Evolutionary conservation across 2,113 vertebrate genomes (phyloP).

Genomic region (Tretioscincus oriximinensis): DNA sequence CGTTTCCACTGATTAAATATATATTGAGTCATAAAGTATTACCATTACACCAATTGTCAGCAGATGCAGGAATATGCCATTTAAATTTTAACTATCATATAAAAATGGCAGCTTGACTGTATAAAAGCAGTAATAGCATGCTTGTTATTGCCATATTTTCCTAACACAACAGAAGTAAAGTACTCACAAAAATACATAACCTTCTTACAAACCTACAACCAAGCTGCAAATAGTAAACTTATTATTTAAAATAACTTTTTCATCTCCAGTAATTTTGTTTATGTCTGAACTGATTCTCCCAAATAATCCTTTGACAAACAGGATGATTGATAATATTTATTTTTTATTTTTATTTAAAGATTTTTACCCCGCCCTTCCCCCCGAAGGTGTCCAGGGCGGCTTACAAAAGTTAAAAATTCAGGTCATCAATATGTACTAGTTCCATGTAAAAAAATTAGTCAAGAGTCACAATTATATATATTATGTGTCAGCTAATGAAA

Average conservation of each 20-base stretch:
- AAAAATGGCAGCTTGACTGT: constrained; percentile 93
- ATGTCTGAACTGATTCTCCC: constrained; percentile 58
- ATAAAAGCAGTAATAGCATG: constrained; percentile 83
- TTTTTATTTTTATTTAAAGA: too few species aligned
- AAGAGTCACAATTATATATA: constrained; percentile 58
- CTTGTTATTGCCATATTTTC: constrained; percentile 68
- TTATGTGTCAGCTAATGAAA: constrained; percentile 50
- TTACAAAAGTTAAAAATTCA: too few species aligned
- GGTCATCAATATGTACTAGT: constrained; percentile 42
- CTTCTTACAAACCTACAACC: constrained; percentile 48
- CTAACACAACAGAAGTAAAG: constrained; percentile 64
- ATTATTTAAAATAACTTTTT: constrained; percentile 48
- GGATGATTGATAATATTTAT: too few species aligned
- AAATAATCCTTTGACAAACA: background rate
- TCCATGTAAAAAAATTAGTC: constrained; percentile 46
- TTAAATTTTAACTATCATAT: constrained; percentile 93
- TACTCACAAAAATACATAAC: constrained; percentile 55
- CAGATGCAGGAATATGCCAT: constrained; percentile 83
- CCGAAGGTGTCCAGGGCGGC: too few species aligned
- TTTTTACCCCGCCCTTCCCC: too few species aligned
- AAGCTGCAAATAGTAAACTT: constrained; percentile 33
- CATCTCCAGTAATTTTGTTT: constrained; percentile 52
- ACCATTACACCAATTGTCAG: constrained; percentile 88
- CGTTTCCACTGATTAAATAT: constrained; percentile 88
- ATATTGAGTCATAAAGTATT: constrained; percentile 93